Evolutionary conservation across 2,113 vertebrate genomes (phyloP).

Genomic region (Amblyornis subalaris): DNA sequence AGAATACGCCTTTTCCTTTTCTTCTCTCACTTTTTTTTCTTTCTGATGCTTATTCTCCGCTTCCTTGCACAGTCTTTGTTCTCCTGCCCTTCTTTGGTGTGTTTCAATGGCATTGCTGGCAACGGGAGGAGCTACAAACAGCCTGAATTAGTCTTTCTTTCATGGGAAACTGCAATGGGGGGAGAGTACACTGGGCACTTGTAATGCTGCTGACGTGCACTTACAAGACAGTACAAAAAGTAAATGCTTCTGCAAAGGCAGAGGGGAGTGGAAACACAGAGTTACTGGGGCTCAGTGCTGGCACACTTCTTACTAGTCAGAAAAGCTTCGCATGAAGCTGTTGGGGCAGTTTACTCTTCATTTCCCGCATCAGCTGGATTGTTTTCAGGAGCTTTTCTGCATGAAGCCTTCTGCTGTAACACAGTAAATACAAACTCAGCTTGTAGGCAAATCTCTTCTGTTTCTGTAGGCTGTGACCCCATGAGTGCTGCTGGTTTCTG

Average conservation of each 20-base stretch:
- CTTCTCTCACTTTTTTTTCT: background rate
- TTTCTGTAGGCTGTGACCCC: background rate
- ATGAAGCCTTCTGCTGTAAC: background rate
- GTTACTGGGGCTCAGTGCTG: fast-evolving
- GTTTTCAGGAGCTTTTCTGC: background rate
- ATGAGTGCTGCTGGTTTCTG: background rate
- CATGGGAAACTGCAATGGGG: background rate
- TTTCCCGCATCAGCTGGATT: background rate
- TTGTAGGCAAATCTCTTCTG: background rate
- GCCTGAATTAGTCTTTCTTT: background rate
- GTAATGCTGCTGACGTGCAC: background rate
- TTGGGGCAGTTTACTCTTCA: background rate
- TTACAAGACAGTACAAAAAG: background rate
- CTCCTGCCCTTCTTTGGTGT: background rate
- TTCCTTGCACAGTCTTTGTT: conserved; percentile 35
- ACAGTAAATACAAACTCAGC: background rate
- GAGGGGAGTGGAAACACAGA: background rate
- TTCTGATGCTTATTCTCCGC: background rate
- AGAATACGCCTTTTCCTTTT: background rate
- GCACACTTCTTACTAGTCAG: background rate
- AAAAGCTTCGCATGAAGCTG: background rate
- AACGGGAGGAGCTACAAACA: background rate
- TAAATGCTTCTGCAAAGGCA: background rate
- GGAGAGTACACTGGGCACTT: background rate
- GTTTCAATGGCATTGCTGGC: conserved; percentile 12